A percentile compares a stretch with the other conserved stretches of the same genome.
Conservation (phyloP, 2,888 invertebrate genomes). For the Dicroscelio sp. region DNA sequence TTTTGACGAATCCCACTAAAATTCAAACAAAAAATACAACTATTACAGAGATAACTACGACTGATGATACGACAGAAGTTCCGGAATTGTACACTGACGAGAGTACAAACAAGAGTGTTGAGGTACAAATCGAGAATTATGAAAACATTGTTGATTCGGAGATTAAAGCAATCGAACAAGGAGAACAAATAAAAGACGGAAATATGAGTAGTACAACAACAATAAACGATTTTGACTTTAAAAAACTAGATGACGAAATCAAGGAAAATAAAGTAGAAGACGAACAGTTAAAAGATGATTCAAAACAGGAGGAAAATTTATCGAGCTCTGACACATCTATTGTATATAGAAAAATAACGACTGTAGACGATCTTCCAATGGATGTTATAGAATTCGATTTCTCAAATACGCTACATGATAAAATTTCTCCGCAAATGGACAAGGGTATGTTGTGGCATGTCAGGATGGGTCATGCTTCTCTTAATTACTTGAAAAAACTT, state of each 20-base stretch:
- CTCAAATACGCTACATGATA: background rate
- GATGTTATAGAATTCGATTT: background rate
- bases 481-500: constrained; percentile 6
- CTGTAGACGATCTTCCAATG: constrained; percentile 10
- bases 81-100: background rate
- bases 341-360: constrained; percentile 4
- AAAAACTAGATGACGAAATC: background rate
- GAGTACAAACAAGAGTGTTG: background rate
- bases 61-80: background rate
- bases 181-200: background rate
- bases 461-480: constrained; percentile 23
- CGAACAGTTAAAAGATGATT: background rate
- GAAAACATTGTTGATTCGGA: background rate
- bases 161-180: background rate
- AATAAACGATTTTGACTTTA: background rate
- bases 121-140: background rate
- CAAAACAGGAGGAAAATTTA: background rate
- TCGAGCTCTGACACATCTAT: constrained; percentile 4
- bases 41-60: background rate
- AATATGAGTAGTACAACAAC: background rate
- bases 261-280: constrained; percentile 2
- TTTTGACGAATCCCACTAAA: constrained; percentile 21
- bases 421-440: background rate
- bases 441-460: constrained; percentile 21
- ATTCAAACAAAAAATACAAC: background rate